These are phyloP conservation scores for Stratiomys singularior DNA, from an alignment of 2,888 invertebrate genomes.

Conservation along the genomic window DNA sequence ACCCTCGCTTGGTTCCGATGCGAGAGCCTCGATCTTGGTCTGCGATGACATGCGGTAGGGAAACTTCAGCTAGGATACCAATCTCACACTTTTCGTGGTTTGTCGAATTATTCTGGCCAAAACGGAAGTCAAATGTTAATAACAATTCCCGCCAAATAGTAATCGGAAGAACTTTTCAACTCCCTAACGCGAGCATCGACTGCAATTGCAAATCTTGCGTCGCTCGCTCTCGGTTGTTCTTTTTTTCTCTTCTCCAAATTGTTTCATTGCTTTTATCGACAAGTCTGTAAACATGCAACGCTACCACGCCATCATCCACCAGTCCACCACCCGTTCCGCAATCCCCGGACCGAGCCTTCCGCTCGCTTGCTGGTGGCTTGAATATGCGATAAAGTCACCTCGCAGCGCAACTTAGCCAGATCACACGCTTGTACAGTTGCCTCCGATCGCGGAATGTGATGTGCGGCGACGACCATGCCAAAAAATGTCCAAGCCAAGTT, in stretches of 20 bases:
- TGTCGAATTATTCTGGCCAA: background rate
- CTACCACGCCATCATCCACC: background rate
- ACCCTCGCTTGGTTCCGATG: background rate
- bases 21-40: background rate
- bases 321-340: conserved; percentile 1
- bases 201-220: background rate
- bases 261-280: conserved; percentile 6
- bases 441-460: conserved; percentile 10
- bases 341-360: background rate
- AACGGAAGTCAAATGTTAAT: conserved; percentile 20
- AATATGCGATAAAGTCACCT: conserved; percentile 37
- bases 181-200: background rate
- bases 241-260: background rate
- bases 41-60: background rate
- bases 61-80: background rate
- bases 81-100: background rate
- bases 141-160: conserved; percentile 20
- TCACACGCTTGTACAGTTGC: conserved; percentile 27
- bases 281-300: conserved; percentile 13
- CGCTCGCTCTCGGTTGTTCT: background rate
- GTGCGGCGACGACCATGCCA: conserved; percentile 11
- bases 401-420: background rate
- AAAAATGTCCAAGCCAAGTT: conserved; percentile 15
- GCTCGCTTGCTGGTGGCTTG: conserved; percentile 6
- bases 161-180: conserved; percentile 1